phyloP scores from a whole-genome alignment of 2,888 invertebrate genomes.

The Formica aserva region DNA sequence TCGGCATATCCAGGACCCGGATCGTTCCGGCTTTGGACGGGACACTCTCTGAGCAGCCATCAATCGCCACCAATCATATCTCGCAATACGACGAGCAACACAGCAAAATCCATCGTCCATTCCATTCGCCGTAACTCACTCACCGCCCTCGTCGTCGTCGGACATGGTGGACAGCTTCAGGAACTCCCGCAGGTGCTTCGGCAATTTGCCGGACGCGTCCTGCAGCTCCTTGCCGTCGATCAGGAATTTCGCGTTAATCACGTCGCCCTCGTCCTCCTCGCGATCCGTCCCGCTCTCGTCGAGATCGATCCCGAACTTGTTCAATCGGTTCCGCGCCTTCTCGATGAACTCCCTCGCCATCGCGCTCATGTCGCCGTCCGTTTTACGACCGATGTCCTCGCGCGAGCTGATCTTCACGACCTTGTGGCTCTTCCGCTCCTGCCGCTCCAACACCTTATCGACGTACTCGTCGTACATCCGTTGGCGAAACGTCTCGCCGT shows the following conservation, averaged over 20 bases:
- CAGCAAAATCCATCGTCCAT: constrained; percentile 60
- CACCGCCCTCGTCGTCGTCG: constrained; percentile 70
- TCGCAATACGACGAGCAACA: constrained; percentile 63
- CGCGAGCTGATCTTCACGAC: constrained; percentile 92
- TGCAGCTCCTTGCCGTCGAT: constrained; percentile 89
- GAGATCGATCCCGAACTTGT: constrained; percentile 89
- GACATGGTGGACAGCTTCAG: constrained; percentile 88
- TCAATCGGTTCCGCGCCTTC: constrained; percentile 91
- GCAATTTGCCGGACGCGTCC: constrained; percentile 89
- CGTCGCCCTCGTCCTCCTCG: constrained; percentile 73
- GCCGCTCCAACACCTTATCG: constrained; percentile 91
- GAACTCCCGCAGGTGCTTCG: constrained; percentile 93
- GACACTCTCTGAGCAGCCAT: constrained; percentile 31
- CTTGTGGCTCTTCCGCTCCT: constrained; percentile 92
- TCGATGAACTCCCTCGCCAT: constrained; percentile 93
- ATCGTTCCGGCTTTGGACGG: constrained; percentile 1
- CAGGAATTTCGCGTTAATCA: constrained; percentile 87
- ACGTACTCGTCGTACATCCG: constrained; percentile 95
- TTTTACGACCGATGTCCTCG: constrained; percentile 72
- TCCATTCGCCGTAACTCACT: constrained; percentile 67
- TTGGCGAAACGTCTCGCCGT: constrained; percentile 91
- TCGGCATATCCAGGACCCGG: neutral
- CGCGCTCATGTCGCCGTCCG: constrained; percentile 82
- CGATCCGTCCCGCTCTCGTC: constrained; percentile 86
- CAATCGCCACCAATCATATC: constrained; percentile 24